Evolutionary conservation across 1,140 invertebrate genomes (phyloP).

Genomic region (Aphidius gifuensis): DNA sequence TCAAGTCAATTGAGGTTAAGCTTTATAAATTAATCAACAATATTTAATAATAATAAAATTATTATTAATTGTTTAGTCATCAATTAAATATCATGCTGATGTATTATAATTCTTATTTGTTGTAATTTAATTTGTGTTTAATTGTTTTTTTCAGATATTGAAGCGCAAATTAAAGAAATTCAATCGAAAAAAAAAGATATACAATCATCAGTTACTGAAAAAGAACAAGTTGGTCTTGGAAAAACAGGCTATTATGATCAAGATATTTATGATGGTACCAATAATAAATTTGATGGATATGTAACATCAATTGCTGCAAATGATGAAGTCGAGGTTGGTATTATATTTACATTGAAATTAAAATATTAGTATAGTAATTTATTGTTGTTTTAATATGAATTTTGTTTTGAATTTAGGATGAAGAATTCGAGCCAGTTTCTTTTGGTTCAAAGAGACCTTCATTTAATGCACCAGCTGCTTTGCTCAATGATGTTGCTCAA

Average conservation of each 20-base stretch:
- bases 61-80: neutral
- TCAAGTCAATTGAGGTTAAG: constrained; percentile 12
- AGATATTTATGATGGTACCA: constrained; percentile 85
- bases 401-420: constrained; percentile 64
- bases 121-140: neutral
- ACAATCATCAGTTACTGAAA: constrained; percentile 62
- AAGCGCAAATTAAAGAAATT: constrained; percentile 87
- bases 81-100: neutral
- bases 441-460: constrained; percentile 68
- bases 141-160: constrained; percentile 72
- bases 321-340: constrained; percentile 75
- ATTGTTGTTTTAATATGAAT: neutral
- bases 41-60: no score
- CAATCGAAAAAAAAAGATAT: constrained; percentile 82
- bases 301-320: constrained; percentile 94
- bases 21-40: neutral
- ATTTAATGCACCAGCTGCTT: constrained; percentile 81
- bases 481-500: constrained; percentile 86
- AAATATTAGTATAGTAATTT: no score
- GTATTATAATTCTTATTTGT: neutral
- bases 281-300: constrained; percentile 88
- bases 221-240: constrained; percentile 78
- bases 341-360: constrained; percentile 3
- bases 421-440: constrained; percentile 74
- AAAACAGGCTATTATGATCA: constrained; percentile 87